These are phyloP conservation scores for Rhea americana DNA, from an alignment of 2,113 vertebrate genomes.

Conservation along the genomic window DNA sequence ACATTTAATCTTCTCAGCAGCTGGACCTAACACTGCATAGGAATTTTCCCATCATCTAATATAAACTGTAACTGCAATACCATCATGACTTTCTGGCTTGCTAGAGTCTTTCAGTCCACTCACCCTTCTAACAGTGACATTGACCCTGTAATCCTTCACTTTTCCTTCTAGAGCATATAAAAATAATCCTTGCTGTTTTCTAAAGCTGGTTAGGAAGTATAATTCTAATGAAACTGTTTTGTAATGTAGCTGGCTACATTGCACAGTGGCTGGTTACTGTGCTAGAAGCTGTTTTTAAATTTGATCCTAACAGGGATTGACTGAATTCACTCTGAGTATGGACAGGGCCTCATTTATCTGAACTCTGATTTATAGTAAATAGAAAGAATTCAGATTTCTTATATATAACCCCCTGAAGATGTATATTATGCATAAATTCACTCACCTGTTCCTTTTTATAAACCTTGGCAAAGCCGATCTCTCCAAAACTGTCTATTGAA, in stretches of 20 bases:
- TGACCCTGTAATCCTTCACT: not conserved
- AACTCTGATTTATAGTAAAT: constrained; percentile 27
- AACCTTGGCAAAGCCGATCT: not conserved
- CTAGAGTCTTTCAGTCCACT: not conserved
- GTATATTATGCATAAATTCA: not conserved
- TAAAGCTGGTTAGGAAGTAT: not conserved
- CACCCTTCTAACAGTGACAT: not conserved
- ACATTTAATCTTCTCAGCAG: not conserved
- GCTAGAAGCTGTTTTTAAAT: constrained; percentile 34
- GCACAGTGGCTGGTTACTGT: not conserved
- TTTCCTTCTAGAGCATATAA: not conserved
- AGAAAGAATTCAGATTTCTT: constrained; percentile 12
- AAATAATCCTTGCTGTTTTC: not conserved
- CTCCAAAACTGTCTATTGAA: not conserved
- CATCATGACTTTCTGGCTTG: not conserved
- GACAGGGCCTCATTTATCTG: not conserved
- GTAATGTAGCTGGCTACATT: not conserved
- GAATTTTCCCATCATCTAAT: not conserved
- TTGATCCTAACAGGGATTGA: constrained; percentile 21
- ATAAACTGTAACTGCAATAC: not conserved
- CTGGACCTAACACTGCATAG: not conserved
- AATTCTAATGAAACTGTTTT: not conserved
- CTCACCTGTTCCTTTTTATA: not conserved
- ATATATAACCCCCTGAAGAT: constrained; percentile 28
- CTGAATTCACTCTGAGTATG: constrained; percentile 22